Percentiles rank a stretch among this genome's conserved stretches.
phyloP scores from a whole-genome alignment of 2,888 invertebrate genomes.

The Eilema sororculum region DNA sequence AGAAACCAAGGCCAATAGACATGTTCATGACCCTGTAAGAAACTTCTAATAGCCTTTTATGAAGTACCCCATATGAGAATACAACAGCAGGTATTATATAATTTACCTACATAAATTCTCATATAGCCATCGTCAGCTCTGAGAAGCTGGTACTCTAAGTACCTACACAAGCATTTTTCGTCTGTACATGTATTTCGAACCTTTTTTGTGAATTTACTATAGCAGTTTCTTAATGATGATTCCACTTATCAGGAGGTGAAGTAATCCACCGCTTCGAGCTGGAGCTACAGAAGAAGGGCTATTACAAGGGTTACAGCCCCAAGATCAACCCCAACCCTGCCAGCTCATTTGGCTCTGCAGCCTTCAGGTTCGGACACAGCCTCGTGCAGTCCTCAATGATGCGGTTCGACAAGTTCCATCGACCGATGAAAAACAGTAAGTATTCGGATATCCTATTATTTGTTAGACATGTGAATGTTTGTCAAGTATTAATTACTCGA shows the following conservation, averaged over 20 bases:
- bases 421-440: conserved; percentile 91
- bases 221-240: not conserved
- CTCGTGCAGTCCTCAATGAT: conserved; percentile 93
- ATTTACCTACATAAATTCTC: not conserved
- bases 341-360: conserved; percentile 93
- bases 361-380: conserved; percentile 95
- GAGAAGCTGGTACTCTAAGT: not conserved
- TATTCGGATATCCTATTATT: conserved; percentile 33
- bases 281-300: conserved; percentile 89
- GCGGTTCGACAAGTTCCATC: conserved; percentile 90
- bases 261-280: conserved; percentile 92
- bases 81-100: too few species aligned
- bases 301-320: conserved; percentile 90
- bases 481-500: too few species aligned
- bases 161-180: too few species aligned
- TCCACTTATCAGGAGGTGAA: conserved; percentile 86
- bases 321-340: conserved; percentile 91
- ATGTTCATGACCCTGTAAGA: too few species aligned
- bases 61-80: too few species aligned
- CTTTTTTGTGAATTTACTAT: not conserved
- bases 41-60: too few species aligned
- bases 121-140: not conserved
- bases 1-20: too few species aligned
- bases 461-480: too few species aligned
- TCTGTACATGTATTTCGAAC: too few species aligned